Percentiles rank a stretch among this genome's conserved stretches.
Conservation (phyloP, 2,888 invertebrate species). For the Mythimna vitellina region DNA sequence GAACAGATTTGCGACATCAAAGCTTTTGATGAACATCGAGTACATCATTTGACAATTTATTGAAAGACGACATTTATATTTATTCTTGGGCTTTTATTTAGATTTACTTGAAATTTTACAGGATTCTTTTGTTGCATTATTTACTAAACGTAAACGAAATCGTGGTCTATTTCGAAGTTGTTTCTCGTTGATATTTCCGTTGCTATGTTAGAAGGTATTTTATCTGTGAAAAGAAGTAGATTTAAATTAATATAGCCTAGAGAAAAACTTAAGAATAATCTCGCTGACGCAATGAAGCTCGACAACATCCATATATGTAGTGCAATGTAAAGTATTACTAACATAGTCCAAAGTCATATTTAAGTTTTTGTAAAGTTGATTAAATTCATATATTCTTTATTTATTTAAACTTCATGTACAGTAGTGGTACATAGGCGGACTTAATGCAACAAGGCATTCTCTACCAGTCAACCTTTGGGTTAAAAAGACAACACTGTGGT, state of each 20-base stretch:
- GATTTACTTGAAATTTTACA: conserved; percentile 23
- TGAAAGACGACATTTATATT: conserved; percentile 11
- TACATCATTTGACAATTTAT: conserved; percentile 1
- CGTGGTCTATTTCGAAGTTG: conserved; percentile 87
- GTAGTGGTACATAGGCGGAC: too few relatives aligned
- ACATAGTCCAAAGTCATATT: too few relatives aligned
- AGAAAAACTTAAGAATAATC: too few relatives aligned
- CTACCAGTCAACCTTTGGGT: too few relatives aligned
- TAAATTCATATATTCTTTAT: too few relatives aligned
- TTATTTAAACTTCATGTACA: too few relatives aligned
- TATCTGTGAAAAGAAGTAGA: conserved; percentile 90
- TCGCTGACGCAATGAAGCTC: too few relatives aligned
- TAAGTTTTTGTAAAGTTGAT: too few relatives aligned
- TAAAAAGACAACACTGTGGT: too few relatives aligned
- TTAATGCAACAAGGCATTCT: too few relatives aligned
- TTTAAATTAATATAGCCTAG: not conserved
- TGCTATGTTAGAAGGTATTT: conserved; percentile 95
- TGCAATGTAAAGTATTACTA: too few relatives aligned
- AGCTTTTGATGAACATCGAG: conserved; percentile 10
- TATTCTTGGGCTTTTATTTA: not conserved
- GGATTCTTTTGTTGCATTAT: conserved; percentile 32
- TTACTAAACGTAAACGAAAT: conserved; percentile 80
- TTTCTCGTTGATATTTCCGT: conserved; percentile 93
- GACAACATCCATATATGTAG: too few relatives aligned
- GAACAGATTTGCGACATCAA: conserved; percentile 18